phyloP scores from a whole-genome alignment of 1,140 invertebrate species.

The Rhagoletis zephyria region DNA sequence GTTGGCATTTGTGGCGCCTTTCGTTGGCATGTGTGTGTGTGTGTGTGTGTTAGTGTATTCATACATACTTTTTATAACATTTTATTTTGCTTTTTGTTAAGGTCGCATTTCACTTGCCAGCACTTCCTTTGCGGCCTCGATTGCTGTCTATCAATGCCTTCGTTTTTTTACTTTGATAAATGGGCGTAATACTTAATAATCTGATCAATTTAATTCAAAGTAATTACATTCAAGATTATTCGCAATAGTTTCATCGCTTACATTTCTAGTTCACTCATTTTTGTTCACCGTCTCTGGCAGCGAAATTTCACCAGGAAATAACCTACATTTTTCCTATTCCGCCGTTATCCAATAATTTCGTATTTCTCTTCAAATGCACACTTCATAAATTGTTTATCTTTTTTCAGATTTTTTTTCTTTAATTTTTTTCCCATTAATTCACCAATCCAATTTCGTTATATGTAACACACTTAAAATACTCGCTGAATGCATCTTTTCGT shows the following conservation, averaged over 20 bases:
- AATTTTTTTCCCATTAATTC: background rate
- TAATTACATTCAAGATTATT: background rate
- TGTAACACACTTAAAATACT: background rate
- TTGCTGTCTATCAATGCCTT: background rate
- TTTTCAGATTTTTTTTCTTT: background rate
- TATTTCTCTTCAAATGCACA: too few relatives aligned
- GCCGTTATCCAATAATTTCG: background rate
- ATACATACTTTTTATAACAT: background rate
- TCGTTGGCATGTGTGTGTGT: background rate
- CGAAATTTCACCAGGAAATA: conserved; percentile 8
- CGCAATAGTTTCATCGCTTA: background rate
- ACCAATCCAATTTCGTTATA: background rate
- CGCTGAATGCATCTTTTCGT: background rate
- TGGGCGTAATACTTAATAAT: background rate
- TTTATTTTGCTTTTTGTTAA: background rate
- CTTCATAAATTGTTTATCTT: too few relatives aligned
- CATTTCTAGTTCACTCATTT: background rate
- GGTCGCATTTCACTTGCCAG: background rate
- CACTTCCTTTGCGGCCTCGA: background rate
- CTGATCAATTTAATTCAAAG: background rate
- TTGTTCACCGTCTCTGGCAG: background rate
- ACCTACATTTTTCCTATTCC: background rate
- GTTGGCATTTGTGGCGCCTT: background rate
- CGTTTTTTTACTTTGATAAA: background rate
- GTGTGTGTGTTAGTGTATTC: too few relatives aligned